Conservation (phyloP, 2,113 vertebrate species). For the Pycnonotus jocosus region DNA sequence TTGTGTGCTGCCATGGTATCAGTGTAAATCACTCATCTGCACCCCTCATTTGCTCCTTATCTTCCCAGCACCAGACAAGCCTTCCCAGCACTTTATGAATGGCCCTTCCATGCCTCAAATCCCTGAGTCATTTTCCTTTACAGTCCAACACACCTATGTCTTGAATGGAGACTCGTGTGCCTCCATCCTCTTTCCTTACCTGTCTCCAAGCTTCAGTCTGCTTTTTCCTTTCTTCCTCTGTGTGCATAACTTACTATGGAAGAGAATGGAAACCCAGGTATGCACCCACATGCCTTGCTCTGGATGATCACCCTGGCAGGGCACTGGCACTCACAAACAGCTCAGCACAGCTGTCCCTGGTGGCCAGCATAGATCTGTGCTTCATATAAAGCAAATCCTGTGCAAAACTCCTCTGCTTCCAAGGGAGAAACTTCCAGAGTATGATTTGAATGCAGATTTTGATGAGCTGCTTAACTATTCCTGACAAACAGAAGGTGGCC, state of each 20-base stretch:
- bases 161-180: not conserved
- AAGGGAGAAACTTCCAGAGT: not conserved
- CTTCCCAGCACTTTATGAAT: not conserved
- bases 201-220: not conserved
- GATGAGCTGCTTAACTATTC: not conserved
- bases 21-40: not conserved
- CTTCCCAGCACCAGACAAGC: not conserved
- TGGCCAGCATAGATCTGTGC: not conserved
- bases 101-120: not conserved
- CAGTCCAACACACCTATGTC: not conserved
- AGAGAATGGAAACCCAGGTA: not conserved
- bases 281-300: not conserved
- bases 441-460: not conserved
- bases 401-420: not conserved
- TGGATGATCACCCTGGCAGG: accelerated
- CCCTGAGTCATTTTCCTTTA: not conserved
- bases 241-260: not conserved
- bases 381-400: not conserved
- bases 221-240: not conserved
- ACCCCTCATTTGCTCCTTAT: not conserved
- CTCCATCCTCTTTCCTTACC: not conserved
- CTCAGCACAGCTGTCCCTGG: not conserved
- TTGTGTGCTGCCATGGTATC: not conserved
- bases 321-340: not conserved
- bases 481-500: not conserved